Conservation (phyloP, 2,113 vertebrate species). For the Hiodon tergisus region DNA sequence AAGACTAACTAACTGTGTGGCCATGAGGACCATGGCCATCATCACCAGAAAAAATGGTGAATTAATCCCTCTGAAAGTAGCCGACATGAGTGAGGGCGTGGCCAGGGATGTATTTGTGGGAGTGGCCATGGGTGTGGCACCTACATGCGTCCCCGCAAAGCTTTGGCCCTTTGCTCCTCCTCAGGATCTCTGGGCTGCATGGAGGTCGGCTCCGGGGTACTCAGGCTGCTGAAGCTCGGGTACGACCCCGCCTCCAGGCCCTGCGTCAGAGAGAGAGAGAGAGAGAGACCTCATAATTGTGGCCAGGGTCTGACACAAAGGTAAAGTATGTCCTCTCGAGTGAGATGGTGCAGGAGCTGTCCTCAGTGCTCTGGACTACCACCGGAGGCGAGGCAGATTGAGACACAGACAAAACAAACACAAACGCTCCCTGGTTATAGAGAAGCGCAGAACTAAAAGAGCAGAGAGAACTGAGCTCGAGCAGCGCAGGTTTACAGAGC, state of each 20-base stretch:
- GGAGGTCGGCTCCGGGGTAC: slow-evolving; percentile 65
- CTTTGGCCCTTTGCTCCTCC: slow-evolving; percentile 88
- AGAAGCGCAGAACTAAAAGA: background rate
- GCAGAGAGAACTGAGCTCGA: background rate
- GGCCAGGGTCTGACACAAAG: background rate
- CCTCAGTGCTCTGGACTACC: no score
- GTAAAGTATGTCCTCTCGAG: no score
- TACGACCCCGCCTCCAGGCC: slow-evolving; percentile 72
- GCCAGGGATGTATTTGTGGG: background rate
- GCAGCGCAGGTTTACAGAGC: no score
- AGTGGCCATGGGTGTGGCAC: slow-evolving; percentile 30
- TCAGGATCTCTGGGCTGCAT: slow-evolving; percentile 76
- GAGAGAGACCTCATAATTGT: background rate
- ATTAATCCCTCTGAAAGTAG: no score
- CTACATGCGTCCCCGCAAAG: slow-evolving; percentile 92
- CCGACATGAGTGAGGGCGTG: no score
- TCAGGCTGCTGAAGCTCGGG: slow-evolving; percentile 63
- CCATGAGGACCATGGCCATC: no score
- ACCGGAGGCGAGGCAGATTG: no score
- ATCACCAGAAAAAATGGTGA: no score
- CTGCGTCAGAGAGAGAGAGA: slow-evolving; percentile 46
- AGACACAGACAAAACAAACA: background rate
- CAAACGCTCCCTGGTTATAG: background rate
- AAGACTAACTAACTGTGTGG: no score
- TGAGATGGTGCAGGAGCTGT: no score